Conservation (phyloP, 2,797 vertebrate species). For the Tadarida brasiliensis region DNA sequence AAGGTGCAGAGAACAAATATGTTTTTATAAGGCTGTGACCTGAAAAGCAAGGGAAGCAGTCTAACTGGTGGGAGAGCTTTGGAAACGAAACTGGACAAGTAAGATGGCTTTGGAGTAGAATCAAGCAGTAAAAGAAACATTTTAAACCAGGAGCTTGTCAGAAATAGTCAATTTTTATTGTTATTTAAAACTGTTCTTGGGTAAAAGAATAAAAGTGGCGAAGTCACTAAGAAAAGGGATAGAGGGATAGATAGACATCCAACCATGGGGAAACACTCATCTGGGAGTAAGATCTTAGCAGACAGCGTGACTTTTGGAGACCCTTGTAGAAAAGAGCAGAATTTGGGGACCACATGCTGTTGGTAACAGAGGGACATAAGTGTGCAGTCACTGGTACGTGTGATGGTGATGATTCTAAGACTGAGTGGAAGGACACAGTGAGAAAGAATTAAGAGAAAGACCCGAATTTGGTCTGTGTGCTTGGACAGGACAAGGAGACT, state of each 20-base stretch:
- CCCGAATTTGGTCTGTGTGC: not conserved
- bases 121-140: not conserved
- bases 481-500: not conserved
- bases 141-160: not conserved
- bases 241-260: not conserved
- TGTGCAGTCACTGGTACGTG: no score
- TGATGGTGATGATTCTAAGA: not conserved
- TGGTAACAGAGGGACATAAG: not conserved
- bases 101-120: not conserved
- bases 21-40: not conserved
- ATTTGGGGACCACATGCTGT: not conserved
- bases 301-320: not conserved
- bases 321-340: not conserved
- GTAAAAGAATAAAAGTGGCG: conserved; percentile 1
- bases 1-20: not conserved
- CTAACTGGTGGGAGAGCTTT: not conserved
- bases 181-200: not conserved
- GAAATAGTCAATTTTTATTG: conserved; percentile 41
- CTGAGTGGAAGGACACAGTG: not conserved
- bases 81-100: not conserved
- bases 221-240: not conserved
- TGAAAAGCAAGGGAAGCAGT: not conserved
- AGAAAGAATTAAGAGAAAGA: not conserved
- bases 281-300: conserved; percentile 7
- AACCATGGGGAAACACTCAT: not conserved